Base-by-base conservation (phyloP, 2,113 vertebrate genomes). In the Fulmarus glacialis region DNA sequence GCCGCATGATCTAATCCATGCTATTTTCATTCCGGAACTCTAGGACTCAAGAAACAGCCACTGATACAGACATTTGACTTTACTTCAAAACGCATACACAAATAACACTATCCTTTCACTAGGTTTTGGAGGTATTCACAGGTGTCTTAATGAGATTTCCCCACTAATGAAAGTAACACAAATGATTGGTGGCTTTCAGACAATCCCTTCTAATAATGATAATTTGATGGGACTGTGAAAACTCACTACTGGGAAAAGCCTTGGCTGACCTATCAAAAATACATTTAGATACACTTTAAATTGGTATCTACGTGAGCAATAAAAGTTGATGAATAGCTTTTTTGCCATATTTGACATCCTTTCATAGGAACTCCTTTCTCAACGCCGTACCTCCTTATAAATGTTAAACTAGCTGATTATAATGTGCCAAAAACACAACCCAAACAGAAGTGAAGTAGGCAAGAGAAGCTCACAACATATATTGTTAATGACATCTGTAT, bases 401-500 rank as follows among this genome's bases (percentile, higher is more conserved):
- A 89, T 23, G 18, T 68, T 94, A 80, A 89, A 56, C 36, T 40
- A 60, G 18, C 20, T 82, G 58, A 93, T 82, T 80, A 48, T 21
- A 77, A 72, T 4, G 17, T 64, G 86, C 52, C 89, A 91, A 89
- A 71, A 84, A 0, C 20, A 53, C 34, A 88, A 55, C 8, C 10
- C 29, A 80, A 93, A 86, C n/a, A 82, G 71, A 91, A 94, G 20
- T 23, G 29, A 91, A 91, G n/a, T 6, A 82, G 64, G 64, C 80
- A 85, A 82, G 29, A 93, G 62, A 84, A 68, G 70, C 32, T 85
- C 78, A 53, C 38, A 59, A 53, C 20, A 22, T 58, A 30, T 77
- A 80, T 56, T 88, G 74, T 20, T 53, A 30, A 88, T 82, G 84
- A 94, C 84, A 96, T 78, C 82, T 82, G 81, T 87, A 50, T 77